Evolutionary conservation across 2,113 vertebrate genomes (phyloP), one percentile per base, ranked within the genome.

Genomic region (Cynocephalus volans): DNA sequence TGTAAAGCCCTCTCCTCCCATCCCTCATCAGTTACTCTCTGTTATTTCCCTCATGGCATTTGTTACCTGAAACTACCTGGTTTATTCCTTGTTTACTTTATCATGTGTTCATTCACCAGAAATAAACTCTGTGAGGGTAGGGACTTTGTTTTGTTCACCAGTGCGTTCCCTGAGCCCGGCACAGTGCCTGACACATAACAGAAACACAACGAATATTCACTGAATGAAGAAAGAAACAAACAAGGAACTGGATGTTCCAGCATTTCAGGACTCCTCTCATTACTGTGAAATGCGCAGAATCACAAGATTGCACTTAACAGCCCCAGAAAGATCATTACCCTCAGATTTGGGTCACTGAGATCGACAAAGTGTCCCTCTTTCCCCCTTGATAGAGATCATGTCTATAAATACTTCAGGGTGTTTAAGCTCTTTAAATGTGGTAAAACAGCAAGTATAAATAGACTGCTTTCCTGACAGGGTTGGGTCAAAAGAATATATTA

Each of bases 241-340:
- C 41, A 58, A 48, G n/a, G 58, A 72, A 41, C 33, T 31, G 31
- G 48, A 33, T 18, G 41, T 54, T 14, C 70, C 76, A 56, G 41
- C 45, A 31, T 52, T 87, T 70, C 75, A 87, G 28, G 64, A 4
- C 31, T 60, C 69, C 45, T 9, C 33, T 93, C 83, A 65, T 75
- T 56, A 83, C 69, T 67, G 79, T 64, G 79, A 80, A 75, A 91
- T 62, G 48, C n/a, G 77, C 11, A 88, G 92, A 79, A 41, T 81
- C 52, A 64, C 33, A 81, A 65, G 89, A 58, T 62, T 1, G 14
- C 84, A 73, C 62, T 62, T 77, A 81, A 58, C 69, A 75, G 70
- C 28, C 83, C 73, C 8, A 56, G 93, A n/a, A 86, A 96, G 70
- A 88, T 94, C 96, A 85, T 76, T 94, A 90, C 62, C 88, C 48